Conservation (phyloP, 1,140 invertebrate species). For the Nasonia longicornis region DNA sequence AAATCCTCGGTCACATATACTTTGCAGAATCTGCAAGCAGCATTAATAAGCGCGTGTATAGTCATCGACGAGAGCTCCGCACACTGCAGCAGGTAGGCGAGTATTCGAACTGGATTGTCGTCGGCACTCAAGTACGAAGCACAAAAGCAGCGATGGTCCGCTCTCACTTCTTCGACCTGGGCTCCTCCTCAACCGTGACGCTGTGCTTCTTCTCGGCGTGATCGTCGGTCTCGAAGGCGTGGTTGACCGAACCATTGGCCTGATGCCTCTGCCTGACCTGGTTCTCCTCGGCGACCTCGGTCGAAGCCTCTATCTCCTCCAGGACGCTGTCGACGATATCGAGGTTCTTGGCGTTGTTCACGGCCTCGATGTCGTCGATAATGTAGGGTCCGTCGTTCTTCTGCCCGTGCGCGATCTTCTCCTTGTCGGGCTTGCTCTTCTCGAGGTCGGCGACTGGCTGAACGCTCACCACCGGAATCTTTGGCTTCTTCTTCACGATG, state of each 20-base stretch:
- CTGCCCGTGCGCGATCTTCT: conserved; percentile 41
- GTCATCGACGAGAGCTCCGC: too few species aligned
- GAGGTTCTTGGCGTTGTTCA: conserved; percentile 58
- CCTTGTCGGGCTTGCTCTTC: conserved; percentile 20
- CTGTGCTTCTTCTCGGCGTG: conserved; percentile 39
- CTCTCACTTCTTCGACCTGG: conserved; percentile 19
- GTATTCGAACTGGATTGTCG: conserved; percentile 27
- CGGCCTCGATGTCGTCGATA: conserved; percentile 48
- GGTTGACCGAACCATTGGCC: conserved; percentile 67
- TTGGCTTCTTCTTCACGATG: conserved; percentile 69
- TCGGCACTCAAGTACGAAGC: conserved; percentile 29
- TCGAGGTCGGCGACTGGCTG: conserved; percentile 43
- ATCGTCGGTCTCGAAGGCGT: conserved; percentile 64
- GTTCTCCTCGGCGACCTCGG: conserved; percentile 42
- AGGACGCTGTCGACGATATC: conserved; percentile 58
- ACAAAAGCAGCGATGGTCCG: background rate
- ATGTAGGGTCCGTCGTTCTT: conserved; percentile 14
- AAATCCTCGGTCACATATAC: too few species aligned
- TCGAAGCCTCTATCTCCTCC: conserved; percentile 49
- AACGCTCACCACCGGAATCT: conserved; percentile 56
- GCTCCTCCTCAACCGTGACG: conserved; percentile 51
- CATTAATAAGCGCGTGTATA: too few species aligned
- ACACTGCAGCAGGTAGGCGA: background rate
- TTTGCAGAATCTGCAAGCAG: too few species aligned
- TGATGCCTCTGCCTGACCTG: conserved; percentile 59